A percentile compares a stretch with the other conserved stretches of the same genome.
Evolutionary conservation across 2,113 vertebrate species (phyloP).

Genomic region (Hemiprocne comata): DNA sequence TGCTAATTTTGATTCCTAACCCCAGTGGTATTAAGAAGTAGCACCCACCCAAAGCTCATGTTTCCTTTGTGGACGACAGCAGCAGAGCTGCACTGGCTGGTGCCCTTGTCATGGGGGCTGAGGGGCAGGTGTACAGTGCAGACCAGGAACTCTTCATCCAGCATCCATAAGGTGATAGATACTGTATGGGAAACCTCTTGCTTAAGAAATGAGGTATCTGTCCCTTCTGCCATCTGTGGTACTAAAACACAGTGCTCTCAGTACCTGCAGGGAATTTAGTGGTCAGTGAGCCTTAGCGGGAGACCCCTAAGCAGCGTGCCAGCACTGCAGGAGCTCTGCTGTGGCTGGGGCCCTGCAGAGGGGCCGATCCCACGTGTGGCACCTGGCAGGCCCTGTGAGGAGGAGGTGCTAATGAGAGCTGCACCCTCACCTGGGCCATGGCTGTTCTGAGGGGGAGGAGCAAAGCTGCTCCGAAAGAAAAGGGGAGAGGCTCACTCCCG

Average conservation of each 20-base stretch:
- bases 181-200: fast-evolving
- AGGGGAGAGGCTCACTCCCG: fast-evolving
- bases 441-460: background rate
- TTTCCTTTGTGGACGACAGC: background rate
- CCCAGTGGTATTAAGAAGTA: background rate
- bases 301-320: no score
- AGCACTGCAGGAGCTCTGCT: background rate
- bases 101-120: background rate
- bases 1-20: background rate
- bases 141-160: background rate
- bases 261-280: background rate
- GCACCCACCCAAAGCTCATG: background rate
- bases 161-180: fast-evolving
- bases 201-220: background rate
- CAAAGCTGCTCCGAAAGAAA: background rate
- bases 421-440: fast-evolving
- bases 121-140: background rate
- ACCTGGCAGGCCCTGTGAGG: background rate
- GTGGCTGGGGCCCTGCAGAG: background rate
- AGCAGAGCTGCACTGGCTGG: background rate
- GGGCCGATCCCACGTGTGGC: no score
- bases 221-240: background rate
- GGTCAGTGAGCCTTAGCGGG: background rate
- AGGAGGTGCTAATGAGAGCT: background rate
- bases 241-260: background rate